Evolutionary conservation across 2,113 vertebrate genomes (phyloP), one percentile per base, ranked within the genome.

Genomic region (Anolis carolinensis): DNA sequence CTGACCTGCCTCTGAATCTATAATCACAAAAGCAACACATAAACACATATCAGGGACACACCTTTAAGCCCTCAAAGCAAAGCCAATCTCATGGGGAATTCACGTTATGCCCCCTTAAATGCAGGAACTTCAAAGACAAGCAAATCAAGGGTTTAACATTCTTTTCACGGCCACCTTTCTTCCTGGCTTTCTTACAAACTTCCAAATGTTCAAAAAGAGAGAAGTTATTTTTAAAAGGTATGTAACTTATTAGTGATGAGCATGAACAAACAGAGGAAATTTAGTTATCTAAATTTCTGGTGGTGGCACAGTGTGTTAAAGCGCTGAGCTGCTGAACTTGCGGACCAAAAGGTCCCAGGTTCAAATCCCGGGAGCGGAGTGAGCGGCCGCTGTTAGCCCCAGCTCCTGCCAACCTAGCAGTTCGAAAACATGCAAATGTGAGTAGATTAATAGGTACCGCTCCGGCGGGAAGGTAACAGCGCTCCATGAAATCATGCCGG

Each of bases 1-100:
- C 10, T 65, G 59, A 88, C 1, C 67, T 48, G 23, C 44, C 70
- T 87, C 71, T 48, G 27, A 34, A 65, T 87, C 48, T 32, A 78
- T 44, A 2, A 50, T 77, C 74, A 86, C 65, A 86, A 81, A 78
- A 79, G 32, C 59, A 74, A 71, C 72, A 77, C 50, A 34, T 44
- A 13, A 68, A 52, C 18, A 67, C 32, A 9, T 25, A 71, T 14
- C 50, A 72, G 81, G 78, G 32, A 50, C 5, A 3, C 50, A 30
- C 1, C 67, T 82, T 44, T 48, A 36, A 68, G 63, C 25, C 55
- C 74, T 20, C 0, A 52, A 75, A 44, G 2, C 36, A 18, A 36
- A 81, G 77, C 23, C 88, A 50, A 55, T 4, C 16, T 2, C 1
- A 2, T 25, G n/a, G 44, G 82, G 36, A 44, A 90, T 25, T 30